Percentiles rank a stretch among this genome's conserved stretches.
Evolutionary conservation across 2,888 invertebrate genomes (phyloP).

Genomic region (Meta bourneti): DNA sequence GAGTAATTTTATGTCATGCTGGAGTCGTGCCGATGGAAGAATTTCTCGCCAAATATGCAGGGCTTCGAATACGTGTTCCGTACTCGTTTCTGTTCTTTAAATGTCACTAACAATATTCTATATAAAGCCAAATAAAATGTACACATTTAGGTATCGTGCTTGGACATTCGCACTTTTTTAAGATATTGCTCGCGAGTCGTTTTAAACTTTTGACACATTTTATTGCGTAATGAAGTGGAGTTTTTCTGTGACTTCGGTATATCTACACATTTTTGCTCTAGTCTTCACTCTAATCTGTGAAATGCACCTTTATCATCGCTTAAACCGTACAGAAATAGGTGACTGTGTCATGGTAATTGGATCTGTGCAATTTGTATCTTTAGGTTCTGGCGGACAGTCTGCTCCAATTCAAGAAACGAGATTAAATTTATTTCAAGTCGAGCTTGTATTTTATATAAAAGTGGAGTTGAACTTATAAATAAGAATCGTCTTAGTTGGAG

Average conservation of each 20-base stretch:
- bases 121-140: constrained; percentile 36
- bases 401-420: not conserved
- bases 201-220: constrained; percentile 46
- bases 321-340: constrained; percentile 45
- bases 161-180: constrained; percentile 11
- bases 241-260: constrained; percentile 6
- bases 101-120: constrained; percentile 30
- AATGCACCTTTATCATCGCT: constrained; percentile 44
- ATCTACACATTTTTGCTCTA: constrained; percentile 28
- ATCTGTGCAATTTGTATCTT: constrained; percentile 37
- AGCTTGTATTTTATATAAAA: constrained; percentile 64
- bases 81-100: constrained; percentile 18
- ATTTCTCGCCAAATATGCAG: not conserved
- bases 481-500: constrained; percentile 24
- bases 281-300: constrained; percentile 45
- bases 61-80: constrained; percentile 9
- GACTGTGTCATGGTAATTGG: constrained; percentile 25
- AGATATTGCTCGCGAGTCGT: constrained; percentile 41
- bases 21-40: not conserved
- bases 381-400: not conserved
- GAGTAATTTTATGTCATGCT: not conserved
- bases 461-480: constrained; percentile 21
- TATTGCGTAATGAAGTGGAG: not conserved
- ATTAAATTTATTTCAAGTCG: constrained; percentile 52
- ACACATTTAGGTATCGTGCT: constrained; percentile 12